Base-by-base conservation (phyloP, 2,888 invertebrate species). In the Melitaea athalia region DNA sequence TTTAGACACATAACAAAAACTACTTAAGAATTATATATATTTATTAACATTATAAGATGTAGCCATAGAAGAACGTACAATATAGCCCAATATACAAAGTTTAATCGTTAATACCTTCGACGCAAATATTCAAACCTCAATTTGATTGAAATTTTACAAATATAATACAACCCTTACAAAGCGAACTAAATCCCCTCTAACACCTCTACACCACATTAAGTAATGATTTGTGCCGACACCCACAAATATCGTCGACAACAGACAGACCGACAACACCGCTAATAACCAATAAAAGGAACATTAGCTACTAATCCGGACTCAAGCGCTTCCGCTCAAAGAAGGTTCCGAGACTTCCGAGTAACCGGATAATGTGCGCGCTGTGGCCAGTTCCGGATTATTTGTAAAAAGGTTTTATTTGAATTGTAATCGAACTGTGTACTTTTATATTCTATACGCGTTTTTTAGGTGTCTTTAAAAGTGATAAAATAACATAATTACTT, bases 181-280 rank as follows among this genome's bases (percentile, higher is more conserved):
- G 69, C 68, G 62, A 10, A 12, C 10, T 24, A 62, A 72, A 71
- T 68, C 68, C 71, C 64, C 3, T 42, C 63, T 67, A 70, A 73
- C 71, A 74, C 72, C 63, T 73, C 64, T 63, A 6, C 24, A 12
- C 24, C 52, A 53, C 43, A 57, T 42, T 50, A 14, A 55, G 33
- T n/a, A 33, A 38, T 77, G 74, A 79, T 80, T 80, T 73, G 74
- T 75, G 72, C 74, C 76, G 75, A 82, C 84, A 78, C 82, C 83
- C 79, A 82, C 80, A 81, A 79, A 81, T 77, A 81, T 38, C 63
- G 15, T 62, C 61, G 64, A 60, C 62, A 67, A 74, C 73, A 72
- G 45, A 75, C 72, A 68, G 64, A 53, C 75, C 70, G 68, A 52
- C 69, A 61, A 53, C 38, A 73, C 61, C 49, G 63, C 66, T 63